Evolutionary conservation across 2,797 vertebrate genomes (phyloP).

Genomic region (Eleutherodactylus coqui): DNA sequence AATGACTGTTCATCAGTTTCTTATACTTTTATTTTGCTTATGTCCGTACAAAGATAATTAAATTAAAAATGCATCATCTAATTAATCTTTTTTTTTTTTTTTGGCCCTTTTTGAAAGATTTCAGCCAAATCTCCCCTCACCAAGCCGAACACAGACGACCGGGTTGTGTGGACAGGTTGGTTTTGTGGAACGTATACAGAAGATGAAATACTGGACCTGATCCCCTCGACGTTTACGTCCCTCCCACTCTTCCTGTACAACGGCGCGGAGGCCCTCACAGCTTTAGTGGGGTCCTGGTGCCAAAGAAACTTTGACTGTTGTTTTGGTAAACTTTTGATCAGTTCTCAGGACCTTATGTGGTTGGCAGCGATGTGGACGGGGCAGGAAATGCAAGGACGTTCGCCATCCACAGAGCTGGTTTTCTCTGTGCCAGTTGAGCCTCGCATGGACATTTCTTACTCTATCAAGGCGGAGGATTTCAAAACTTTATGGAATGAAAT

Average conservation of each 20-base stretch:
- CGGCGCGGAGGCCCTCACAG: constrained; percentile 78
- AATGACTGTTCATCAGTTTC: no score
- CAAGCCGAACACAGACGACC: constrained; percentile 71
- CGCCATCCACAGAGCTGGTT: constrained; percentile 77
- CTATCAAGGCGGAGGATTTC: constrained; percentile 83
- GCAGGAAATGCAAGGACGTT: constrained; percentile 74
- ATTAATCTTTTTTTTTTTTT: not conserved
- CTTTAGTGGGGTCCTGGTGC: constrained; percentile 87
- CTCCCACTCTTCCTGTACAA: constrained; percentile 87
- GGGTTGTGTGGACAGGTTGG: constrained; percentile 86
- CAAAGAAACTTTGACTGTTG: constrained; percentile 89
- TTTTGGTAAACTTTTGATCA: constrained; percentile 84
- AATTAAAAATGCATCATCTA: not conserved
- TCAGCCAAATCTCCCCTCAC: constrained; percentile 72
- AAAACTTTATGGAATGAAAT: constrained; percentile 88
- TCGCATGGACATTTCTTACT: constrained; percentile 83
- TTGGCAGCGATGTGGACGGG: constrained; percentile 89
- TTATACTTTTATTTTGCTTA: not conserved
- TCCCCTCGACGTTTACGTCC: constrained; percentile 83
- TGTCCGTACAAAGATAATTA: not conserved
- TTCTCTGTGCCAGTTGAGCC: constrained; percentile 83
- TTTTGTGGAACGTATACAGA: constrained; percentile 85
- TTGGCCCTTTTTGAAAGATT: constrained; percentile 74
- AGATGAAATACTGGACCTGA: constrained; percentile 74
- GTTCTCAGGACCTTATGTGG: constrained; percentile 85